A percentile compares a stretch with the other conserved stretches of the same genome.
phyloP scores from a whole-genome alignment of 2,888 invertebrate genomes.

The Junonia oenone region DNA sequence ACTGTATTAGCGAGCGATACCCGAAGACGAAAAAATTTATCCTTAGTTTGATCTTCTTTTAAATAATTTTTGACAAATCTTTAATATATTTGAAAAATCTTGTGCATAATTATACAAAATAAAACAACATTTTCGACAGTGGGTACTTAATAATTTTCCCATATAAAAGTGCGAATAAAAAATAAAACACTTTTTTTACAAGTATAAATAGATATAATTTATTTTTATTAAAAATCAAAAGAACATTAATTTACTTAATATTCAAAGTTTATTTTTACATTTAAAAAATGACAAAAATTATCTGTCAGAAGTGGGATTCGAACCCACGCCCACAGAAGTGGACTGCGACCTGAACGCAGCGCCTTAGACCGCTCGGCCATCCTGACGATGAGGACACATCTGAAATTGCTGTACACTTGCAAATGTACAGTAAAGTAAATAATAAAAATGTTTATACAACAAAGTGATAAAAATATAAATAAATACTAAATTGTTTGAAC shows the following conservation, averaged over 20 bases:
- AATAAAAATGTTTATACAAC: background rate
- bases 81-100: too few species aligned
- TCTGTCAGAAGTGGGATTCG: constrained; percentile 4
- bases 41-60: too few species aligned
- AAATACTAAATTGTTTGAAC: background rate
- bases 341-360: constrained; percentile 2
- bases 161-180: too few species aligned
- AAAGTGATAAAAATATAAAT: background rate
- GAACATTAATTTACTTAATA: background rate
- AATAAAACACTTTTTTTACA: too few species aligned
- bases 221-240: too few species aligned
- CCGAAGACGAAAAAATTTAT: too few species aligned
- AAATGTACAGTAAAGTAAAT: background rate
- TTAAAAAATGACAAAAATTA: background rate
- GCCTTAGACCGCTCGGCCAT: constrained; percentile 6
- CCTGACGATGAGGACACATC: background rate
- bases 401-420: background rate
- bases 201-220: too few species aligned
- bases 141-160: too few species aligned
- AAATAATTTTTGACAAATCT: too few species aligned
- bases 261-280: background rate
- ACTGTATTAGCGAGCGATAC: too few species aligned
- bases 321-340: constrained; percentile 2
- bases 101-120: too few species aligned
- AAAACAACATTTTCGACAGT: too few species aligned